phyloP scores from a whole-genome alignment of 2,797 vertebrate species.

The Spheniscus humboldti region DNA sequence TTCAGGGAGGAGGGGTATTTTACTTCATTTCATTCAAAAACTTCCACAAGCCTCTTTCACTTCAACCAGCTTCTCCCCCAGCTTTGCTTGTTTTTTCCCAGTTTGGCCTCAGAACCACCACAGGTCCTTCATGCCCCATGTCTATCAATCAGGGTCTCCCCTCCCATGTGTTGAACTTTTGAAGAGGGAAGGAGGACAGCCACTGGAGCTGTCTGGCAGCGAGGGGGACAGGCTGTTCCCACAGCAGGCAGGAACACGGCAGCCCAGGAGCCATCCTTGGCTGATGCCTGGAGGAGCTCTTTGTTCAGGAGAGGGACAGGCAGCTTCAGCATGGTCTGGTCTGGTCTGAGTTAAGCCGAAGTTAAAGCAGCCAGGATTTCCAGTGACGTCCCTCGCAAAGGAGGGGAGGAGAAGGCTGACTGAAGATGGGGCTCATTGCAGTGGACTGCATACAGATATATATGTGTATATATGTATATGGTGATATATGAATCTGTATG shows the following conservation, averaged over 20 bases:
- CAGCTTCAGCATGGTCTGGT: not conserved
- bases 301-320: not conserved
- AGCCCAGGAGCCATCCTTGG: not conserved
- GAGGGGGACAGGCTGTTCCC: not conserved
- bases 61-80: not conserved
- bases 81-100: not conserved
- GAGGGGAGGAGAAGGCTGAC: not conserved
- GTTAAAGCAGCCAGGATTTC: not conserved
- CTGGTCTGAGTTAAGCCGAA: not conserved
- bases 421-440: not conserved
- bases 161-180: not conserved
- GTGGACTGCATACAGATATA: no score
- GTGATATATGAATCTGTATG: not conserved
- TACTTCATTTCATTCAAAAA: not conserved
- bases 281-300: not conserved
- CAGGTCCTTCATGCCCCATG: not conserved
- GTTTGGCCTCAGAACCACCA: not conserved
- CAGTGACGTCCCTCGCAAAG: rapidly evolving
- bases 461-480: no score
- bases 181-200: not conserved
- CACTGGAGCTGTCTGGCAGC: not conserved
- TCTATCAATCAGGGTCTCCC: not conserved
- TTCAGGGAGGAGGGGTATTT: not conserved
- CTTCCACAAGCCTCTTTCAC: not conserved
- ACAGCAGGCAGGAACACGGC: rapidly evolving